Percentiles rank a stretch among this genome's conserved stretches.
These are phyloP conservation scores for Dreissena polymorpha DNA, from an alignment of 1,140 invertebrate genomes.

Conservation along the genomic window DNA sequence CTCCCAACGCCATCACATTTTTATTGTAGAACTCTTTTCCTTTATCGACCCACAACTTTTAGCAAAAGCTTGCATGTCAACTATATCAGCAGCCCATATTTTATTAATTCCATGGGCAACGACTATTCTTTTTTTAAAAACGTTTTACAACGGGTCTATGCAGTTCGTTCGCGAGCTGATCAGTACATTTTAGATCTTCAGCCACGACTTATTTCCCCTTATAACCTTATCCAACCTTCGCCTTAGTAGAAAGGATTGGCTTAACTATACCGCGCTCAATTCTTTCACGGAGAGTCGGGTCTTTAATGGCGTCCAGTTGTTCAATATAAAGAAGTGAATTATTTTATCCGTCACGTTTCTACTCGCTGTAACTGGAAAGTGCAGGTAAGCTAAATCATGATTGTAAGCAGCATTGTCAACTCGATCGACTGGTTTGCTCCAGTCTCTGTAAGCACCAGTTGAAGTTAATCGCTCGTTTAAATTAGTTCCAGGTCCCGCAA, in stretches of 20 bases:
- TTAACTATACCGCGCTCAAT: background rate
- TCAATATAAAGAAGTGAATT: too few relatives aligned
- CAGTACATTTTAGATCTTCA: background rate
- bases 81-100: slow-evolving; percentile 1
- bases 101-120: background rate
- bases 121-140: slow-evolving; percentile 5
- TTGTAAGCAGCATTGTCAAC: background rate
- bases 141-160: background rate
- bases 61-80: background rate
- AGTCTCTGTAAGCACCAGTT: background rate
- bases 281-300: background rate
- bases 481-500: background rate
- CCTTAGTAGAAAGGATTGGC: background rate
- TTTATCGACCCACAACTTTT: background rate
- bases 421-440: background rate
- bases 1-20: too few relatives aligned
- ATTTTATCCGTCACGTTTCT: background rate
- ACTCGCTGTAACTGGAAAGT: background rate
- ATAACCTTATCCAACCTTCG: background rate
- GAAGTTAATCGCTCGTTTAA: background rate
- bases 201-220: background rate
- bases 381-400: background rate
- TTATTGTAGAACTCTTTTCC: too few relatives aligned
- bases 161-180: background rate
- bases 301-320: background rate